These are phyloP conservation scores for Hylaeus anthracinus DNA, from an alignment of 1,140 invertebrate genomes.

Conservation along the genomic window DNA sequence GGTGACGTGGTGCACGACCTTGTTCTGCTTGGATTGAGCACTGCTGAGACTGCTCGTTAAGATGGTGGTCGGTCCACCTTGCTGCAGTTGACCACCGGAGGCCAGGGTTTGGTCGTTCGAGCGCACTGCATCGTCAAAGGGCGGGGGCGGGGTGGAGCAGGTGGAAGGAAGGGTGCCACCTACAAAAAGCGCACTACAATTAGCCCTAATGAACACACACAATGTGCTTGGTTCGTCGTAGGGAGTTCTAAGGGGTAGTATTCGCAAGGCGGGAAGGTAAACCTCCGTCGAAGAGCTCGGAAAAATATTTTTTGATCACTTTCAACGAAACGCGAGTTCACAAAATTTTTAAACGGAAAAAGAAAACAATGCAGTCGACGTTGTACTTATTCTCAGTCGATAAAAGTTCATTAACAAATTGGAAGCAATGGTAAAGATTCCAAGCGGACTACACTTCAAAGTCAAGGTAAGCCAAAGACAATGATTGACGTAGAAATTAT, in stretches of 20 bases:
- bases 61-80: slow-evolving; percentile 66
- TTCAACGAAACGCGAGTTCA: background rate
- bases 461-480: no score
- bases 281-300: background rate
- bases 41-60: slow-evolving; percentile 70
- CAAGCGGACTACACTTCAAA: no score
- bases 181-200: slow-evolving; percentile 79
- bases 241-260: slow-evolving; percentile 16
- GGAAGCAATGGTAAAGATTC: background rate
- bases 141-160: slow-evolving; percentile 93
- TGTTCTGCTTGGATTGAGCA: slow-evolving; percentile 74
- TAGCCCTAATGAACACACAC: slow-evolving; percentile 71
- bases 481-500: no score
- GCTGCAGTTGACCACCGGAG: slow-evolving; percentile 75
- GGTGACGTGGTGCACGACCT: slow-evolving; percentile 77
- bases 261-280: background rate
- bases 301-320: background rate
- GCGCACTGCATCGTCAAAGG: slow-evolving; percentile 89
- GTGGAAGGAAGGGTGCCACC: slow-evolving; percentile 83
- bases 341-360: background rate
- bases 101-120: slow-evolving; percentile 81
- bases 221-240: slow-evolving; percentile 23
- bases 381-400: background rate
- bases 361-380: background rate
- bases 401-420: background rate